Evolutionary conservation across 2,888 invertebrate genomes (phyloP).

Genomic region (Crepidodera aurea): DNA sequence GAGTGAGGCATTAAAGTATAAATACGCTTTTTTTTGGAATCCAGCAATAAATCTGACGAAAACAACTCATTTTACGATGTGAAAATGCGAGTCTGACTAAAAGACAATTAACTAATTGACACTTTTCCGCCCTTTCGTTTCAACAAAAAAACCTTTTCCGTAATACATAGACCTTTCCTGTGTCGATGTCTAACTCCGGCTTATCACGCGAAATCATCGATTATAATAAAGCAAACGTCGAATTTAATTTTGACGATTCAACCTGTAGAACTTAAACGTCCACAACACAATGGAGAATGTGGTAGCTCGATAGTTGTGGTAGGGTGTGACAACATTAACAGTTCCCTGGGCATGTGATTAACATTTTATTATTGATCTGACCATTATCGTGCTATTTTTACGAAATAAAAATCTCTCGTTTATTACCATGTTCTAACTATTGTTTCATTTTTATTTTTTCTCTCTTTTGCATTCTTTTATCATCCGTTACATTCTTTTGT

Average conservation of each 20-base stretch:
- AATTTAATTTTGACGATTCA: constrained; percentile 4
- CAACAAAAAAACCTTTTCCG: background rate
- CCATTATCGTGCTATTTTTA: constrained; percentile 5
- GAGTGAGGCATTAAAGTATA: too few species aligned
- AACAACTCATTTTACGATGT: too few species aligned
- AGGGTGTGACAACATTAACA: constrained; percentile 16
- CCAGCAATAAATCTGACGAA: too few species aligned
- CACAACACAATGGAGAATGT: constrained; percentile 3
- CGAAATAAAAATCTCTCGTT: too few species aligned
- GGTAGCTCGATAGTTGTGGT: background rate
- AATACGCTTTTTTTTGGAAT: too few species aligned
- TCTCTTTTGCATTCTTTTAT: too few species aligned
- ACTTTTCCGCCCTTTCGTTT: too few species aligned
- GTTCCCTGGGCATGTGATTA: background rate
- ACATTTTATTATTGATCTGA: constrained; percentile 2
- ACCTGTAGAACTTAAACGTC: constrained; percentile 8
- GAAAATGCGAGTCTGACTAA: background rate
- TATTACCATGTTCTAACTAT: too few species aligned
- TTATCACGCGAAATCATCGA: constrained; percentile 8
- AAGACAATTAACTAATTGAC: background rate
- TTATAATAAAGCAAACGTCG: constrained; percentile 1
- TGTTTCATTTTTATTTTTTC: too few species aligned
- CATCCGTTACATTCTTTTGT: too few species aligned
- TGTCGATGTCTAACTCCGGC: background rate
- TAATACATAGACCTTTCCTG: background rate